Conservation (phyloP, 2,113 vertebrate genomes). For the Onychorhynchus coronatus region DNA sequence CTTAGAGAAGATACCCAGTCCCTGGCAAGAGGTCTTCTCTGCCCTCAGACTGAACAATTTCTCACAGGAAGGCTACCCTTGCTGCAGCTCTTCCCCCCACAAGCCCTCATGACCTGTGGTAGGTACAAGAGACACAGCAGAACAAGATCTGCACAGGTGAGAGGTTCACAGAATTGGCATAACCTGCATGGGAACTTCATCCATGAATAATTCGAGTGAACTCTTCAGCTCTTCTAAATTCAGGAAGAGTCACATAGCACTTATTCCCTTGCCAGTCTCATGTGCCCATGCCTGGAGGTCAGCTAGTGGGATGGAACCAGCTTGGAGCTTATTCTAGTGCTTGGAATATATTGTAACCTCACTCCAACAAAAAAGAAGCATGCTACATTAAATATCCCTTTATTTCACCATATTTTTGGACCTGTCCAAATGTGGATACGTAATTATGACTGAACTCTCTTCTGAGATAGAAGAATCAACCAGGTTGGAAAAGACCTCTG, state of each 20-base stretch:
- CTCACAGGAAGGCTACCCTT: not conserved
- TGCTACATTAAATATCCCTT: not conserved
- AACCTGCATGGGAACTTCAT: not conserved
- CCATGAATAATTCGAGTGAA: not conserved
- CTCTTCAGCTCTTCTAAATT: not conserved
- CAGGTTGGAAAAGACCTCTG: no score
- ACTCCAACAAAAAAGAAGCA: not conserved
- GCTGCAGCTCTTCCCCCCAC: not conserved
- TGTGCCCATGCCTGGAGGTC: not conserved
- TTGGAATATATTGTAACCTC: not conserved
- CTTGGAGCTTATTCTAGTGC: not conserved
- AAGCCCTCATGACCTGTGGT: accelerated
- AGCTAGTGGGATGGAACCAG: not conserved
- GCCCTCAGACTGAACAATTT: not conserved
- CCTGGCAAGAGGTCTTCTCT: not conserved
- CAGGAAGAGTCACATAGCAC: not conserved
- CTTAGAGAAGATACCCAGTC: not conserved
- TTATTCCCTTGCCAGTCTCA: not conserved
- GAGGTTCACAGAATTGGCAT: not conserved
- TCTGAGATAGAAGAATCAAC: not conserved
- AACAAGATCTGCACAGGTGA: not conserved
- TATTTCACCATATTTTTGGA: not conserved
- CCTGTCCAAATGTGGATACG: not conserved
- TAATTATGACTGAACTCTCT: not conserved
- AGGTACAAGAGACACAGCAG: not conserved